A percentile compares a stretch with the other conserved stretches of the same genome.
Evolutionary conservation across 2,888 invertebrate species (phyloP).

Genomic region (Anoplius nigerrimus): DNA sequence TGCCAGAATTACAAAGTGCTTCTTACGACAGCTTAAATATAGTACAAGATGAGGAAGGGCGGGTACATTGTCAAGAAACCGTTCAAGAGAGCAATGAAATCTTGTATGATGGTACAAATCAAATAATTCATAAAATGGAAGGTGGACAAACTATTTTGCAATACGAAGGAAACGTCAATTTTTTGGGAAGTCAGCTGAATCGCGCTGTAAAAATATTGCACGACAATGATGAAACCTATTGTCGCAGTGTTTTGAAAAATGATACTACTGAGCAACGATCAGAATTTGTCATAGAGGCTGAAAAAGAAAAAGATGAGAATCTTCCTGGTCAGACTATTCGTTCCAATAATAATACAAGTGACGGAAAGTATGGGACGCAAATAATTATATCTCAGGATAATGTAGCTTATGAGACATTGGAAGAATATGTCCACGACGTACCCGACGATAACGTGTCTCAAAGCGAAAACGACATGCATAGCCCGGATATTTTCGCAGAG

Average conservation of each 20-base stretch:
- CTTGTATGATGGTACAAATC: slow-evolving; percentile 38
- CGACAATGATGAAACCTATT: slow-evolving; percentile 22
- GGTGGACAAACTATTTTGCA: slow-evolving; percentile 13
- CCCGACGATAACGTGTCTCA: neutral
- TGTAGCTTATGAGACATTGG: neutral
- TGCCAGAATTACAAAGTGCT: slow-evolving; percentile 32
- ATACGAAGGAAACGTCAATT: slow-evolving; percentile 22
- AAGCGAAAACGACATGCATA: neutral
- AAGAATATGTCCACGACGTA: neutral
- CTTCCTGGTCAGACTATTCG: neutral
- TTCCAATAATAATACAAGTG: neutral
- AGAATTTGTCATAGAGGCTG: neutral
- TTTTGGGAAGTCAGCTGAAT: slow-evolving; percentile 19
- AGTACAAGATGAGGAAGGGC: slow-evolving; percentile 32
- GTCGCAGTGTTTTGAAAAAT: slow-evolving; percentile 6
- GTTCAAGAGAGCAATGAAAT: slow-evolving; percentile 37
- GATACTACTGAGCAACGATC: neutral
- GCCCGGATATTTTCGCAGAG: neutral
- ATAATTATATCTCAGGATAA: neutral
- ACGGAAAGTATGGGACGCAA: neutral
- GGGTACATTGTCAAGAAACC: slow-evolving; percentile 31
- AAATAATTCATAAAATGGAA: slow-evolving; percentile 4
- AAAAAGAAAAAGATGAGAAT: neutral
- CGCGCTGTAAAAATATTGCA: slow-evolving; percentile 26
- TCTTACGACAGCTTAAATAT: slow-evolving; percentile 38